These are phyloP conservation scores for Ferrisia virgata DNA, from an alignment of 2,888 invertebrate genomes.

Conservation along the genomic window DNA sequence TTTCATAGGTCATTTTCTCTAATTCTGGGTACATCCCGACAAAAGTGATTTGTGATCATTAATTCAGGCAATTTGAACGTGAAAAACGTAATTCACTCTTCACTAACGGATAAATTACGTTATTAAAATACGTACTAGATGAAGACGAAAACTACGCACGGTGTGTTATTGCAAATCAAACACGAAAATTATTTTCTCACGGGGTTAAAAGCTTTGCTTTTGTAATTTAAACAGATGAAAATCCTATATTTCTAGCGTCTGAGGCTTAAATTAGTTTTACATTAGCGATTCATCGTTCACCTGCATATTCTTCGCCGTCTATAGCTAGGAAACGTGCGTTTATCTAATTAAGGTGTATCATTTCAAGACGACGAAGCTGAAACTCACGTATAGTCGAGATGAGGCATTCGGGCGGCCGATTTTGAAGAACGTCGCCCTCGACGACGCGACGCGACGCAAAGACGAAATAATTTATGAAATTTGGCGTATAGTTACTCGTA, in stretches of 20 bases:
- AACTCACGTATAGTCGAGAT: background rate
- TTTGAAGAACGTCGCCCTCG: background rate
- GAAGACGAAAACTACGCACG: background rate
- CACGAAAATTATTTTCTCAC: background rate
- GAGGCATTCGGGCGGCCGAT: background rate
- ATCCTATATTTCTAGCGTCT: background rate
- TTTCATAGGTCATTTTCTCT: background rate
- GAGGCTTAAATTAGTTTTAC: background rate
- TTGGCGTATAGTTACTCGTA: background rate
- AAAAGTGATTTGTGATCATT: background rate
- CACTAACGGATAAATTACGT: background rate
- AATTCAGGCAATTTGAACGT: background rate
- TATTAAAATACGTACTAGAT: background rate
- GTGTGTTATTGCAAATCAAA: background rate
- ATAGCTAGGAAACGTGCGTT: background rate
- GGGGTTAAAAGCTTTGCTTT: background rate
- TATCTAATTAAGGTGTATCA: conserved; percentile 11
- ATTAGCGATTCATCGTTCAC: background rate
- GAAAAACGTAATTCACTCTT: background rate
- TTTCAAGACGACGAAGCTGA: background rate
- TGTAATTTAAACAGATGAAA: background rate
- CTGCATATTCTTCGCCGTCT: background rate
- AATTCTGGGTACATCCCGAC: background rate
- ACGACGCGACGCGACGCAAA: background rate
- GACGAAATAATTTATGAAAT: conserved; percentile 1